Conservation (phyloP, 1,140 invertebrate species). For the Monochamus saltuarius region DNA sequence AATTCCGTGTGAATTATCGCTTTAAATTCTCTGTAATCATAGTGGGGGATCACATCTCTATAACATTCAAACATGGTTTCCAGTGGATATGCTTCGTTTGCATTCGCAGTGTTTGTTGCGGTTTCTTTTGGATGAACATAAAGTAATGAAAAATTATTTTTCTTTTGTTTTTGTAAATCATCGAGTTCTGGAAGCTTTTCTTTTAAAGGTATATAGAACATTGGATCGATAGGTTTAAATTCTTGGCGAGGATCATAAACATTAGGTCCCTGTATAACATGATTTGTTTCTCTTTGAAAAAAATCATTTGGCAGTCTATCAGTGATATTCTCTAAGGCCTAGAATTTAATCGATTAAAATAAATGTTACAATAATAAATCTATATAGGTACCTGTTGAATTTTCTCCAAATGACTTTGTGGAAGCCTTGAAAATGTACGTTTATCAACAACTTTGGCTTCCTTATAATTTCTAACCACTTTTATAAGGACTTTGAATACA, state of each 20-base stretch:
- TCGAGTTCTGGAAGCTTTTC: constrained; percentile 35
- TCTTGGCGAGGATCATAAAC: constrained; percentile 17
- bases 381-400: constrained; percentile 22
- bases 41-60: constrained; percentile 26
- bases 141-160: constrained; percentile 28
- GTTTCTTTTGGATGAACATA: constrained; percentile 23
- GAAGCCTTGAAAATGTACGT: constrained; percentile 26
- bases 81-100: constrained; percentile 21
- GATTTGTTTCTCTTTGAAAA: constrained; percentile 20
- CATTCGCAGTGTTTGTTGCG: not conserved
- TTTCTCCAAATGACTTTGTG: constrained; percentile 26
- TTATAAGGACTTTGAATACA: constrained; percentile 23
- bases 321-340: constrained; percentile 30
- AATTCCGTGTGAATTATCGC: constrained; percentile 30
- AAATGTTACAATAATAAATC: not conserved
- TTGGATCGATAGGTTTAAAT: constrained; percentile 23
- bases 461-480: constrained; percentile 27
- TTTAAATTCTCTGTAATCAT: constrained; percentile 34
- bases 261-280: not conserved
- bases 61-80: constrained; percentile 36
- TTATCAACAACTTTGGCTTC: constrained; percentile 11
- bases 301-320: constrained; percentile 29
- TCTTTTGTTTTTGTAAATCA: constrained; percentile 19
- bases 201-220: constrained; percentile 35
- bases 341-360: constrained; percentile 5